Base-by-base conservation (phyloP, 2,797 vertebrate genomes). In the Tokudaia tokunoshimensis region DNA sequence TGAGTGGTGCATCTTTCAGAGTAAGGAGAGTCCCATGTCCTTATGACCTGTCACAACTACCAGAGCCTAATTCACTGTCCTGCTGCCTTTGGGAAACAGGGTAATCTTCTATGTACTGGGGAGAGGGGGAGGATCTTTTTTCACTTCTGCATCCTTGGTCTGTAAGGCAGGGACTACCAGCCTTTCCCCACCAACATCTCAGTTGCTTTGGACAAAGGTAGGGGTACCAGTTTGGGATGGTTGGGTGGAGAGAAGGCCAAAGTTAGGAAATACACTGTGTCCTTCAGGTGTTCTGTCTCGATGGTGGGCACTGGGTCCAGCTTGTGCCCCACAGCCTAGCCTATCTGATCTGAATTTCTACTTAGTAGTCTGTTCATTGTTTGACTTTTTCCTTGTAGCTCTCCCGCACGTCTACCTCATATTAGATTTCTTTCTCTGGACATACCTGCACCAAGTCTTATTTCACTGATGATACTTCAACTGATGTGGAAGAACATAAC, bases 1-100 rank as follows among this genome's bases (percentile, higher is more conserved):
- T 0, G 19, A 37, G 72, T 67, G 13, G 22, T 26, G 26, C 29
- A 50, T 52, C 61, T 1, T 14, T 11, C 50, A 76, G 80, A 52
- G 22, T 74, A 12, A 19, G 9, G 19, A 44, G 55, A 26, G 10
- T 15, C 14, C 26, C 44, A 8, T 4, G 0, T 34, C 84, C 0
- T 12, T 47, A 6, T 24, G 3, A 15, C 9, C 19, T 1, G 2
- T 50, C 26, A 34, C 31, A 4, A 4, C 6, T 0, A n/a, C 12
- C 12, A n/a, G 3, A 47, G 37, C 52, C 13, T 2, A 6, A 57
- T 3, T 13, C 12, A 3, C 0, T 0, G 37, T 9, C 0, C 0
- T 0, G 0, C 5, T 20, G 14, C 47, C 5, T 15, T 29, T 12
- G 82, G 85, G 59, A 74, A 50, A 2, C 0, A 61, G 72, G 29